Evolutionary conservation across 2,797 vertebrate species (phyloP), one percentile per base, ranked within the genome.

Genomic region (Lithobates pipiens): DNA sequence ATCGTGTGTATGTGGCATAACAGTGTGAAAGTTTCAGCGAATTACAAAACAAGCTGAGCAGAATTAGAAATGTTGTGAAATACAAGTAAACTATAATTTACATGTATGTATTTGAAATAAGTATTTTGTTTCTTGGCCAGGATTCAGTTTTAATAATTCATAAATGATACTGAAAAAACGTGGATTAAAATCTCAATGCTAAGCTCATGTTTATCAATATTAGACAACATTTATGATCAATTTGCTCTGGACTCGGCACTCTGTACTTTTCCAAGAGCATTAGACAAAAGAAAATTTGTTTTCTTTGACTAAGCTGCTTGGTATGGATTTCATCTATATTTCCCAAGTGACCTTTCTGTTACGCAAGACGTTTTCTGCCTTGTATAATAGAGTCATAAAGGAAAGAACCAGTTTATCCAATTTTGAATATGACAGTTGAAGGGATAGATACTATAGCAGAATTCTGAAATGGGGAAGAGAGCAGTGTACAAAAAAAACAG

Each of bases 381-480:
- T 80, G 67, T 67, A 32, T 70, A 80, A 80, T 80, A 71, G 39
- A 71, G 68, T 54, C 39, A 71, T 80, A 16, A 23, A 44, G 78
- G 78, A 54, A 39, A 71, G n/a, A 36, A 25, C 21, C 61, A 65
- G 6, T 23, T 65, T 65, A 23, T 65, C 61, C 61, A 65, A 65
- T 65, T 65, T 65, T 65, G 1, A 65, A 65, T 65, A 23, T 25
- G 61, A 11, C 61, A 65, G n/a, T 25, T 65, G 61, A 65, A 25
- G 21, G 61, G 61, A 65, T 25, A 23, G n/a, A 65, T 65, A 65
- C n/a, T 65, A 11, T 54, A 54, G 16, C 50, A 54, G 50, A 18
- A 16, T 54, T 54, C 50, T 54, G 50, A 54, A 54, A 54, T 54
- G 4, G 3, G 13, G 16, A 54, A 54, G 39, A 54, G 16, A 18